These are phyloP conservation scores for Drosophila picticornis DNA, from an alignment of 2,888 invertebrate species.

Conservation along the genomic window DNA sequence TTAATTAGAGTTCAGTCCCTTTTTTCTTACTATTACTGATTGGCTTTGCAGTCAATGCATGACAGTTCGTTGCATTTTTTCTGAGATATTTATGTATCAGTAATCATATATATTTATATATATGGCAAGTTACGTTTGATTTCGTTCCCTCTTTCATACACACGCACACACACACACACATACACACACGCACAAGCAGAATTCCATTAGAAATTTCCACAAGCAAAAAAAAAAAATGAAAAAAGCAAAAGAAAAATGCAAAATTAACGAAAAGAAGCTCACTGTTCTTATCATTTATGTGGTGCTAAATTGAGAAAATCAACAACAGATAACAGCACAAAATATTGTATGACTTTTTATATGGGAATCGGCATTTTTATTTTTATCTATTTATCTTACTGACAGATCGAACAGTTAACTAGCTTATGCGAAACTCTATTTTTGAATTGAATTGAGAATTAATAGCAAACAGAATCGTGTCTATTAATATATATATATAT, in stretches of 20 bases:
- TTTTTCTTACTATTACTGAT: conserved; percentile 13
- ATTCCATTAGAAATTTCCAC: conserved; percentile 75
- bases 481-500: conserved; percentile 15
- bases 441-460: conserved; percentile 12
- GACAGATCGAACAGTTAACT: conserved; percentile 45
- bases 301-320: conserved; percentile 57
- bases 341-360: conserved; percentile 45
- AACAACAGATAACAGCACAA: conserved; percentile 49
- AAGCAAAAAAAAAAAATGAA: conserved; percentile 7
- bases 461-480: conserved; percentile 27
- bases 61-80: conserved; percentile 25
- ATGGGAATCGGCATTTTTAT: conserved; percentile 33
- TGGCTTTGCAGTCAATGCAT: conserved; percentile 5
- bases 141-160: conserved; percentile 23
- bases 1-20: conserved; percentile 2
- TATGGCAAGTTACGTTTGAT: conserved; percentile 14
- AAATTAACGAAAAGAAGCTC: conserved; percentile 49
- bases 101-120: background rate
- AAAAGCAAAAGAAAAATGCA: conserved; percentile 36
- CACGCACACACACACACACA: conserved; percentile 25
- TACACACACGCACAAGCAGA: conserved; percentile 54
- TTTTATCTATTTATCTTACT: conserved; percentile 51
- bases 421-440: conserved; percentile 47
- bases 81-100: background rate
- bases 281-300: conserved; percentile 53